phyloP scores from a whole-genome alignment of 1,140 invertebrate genomes.

The Drosophila littoralis region DNA sequence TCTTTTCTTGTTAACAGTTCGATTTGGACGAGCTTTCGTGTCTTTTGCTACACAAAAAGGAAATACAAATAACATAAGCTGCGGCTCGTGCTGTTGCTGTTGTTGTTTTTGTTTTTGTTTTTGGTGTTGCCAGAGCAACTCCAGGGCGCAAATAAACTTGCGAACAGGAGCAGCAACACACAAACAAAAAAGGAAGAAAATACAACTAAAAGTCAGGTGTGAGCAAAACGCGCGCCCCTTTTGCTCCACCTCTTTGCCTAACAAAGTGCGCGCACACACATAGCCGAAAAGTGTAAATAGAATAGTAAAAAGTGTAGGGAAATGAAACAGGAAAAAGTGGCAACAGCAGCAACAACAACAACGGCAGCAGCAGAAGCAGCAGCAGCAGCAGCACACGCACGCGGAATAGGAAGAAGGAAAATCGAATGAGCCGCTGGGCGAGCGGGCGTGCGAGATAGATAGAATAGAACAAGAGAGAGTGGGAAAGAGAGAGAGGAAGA shows the following conservation, averaged over 20 bases:
- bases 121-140: slow-evolving; percentile 65
- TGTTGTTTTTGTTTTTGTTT: slow-evolving; percentile 30
- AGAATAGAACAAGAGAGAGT: slow-evolving; percentile 32
- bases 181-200: slow-evolving; percentile 18
- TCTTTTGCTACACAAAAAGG: slow-evolving; percentile 32
- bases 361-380: slow-evolving; percentile 21
- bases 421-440: slow-evolving; percentile 43
- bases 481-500: slow-evolving; percentile 29
- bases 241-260: neutral
- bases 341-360: slow-evolving; percentile 23
- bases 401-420: slow-evolving; percentile 50
- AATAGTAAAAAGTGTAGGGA: slow-evolving; percentile 70
- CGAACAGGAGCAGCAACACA: slow-evolving; percentile 41
- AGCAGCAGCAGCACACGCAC: slow-evolving; percentile 33
- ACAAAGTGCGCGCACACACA: slow-evolving; percentile 26
- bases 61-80: slow-evolving; percentile 33
- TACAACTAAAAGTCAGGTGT: slow-evolving; percentile 48
- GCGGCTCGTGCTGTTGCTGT: slow-evolving; percentile 12
- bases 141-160: slow-evolving; percentile 37
- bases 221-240: slow-evolving; percentile 30
- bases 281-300: slow-evolving; percentile 70
- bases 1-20: slow-evolving; percentile 15
- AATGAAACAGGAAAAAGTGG: slow-evolving; percentile 67
- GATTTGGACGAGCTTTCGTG: slow-evolving; percentile 39
- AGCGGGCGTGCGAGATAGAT: slow-evolving; percentile 21